phyloP scores from a whole-genome alignment of 2,888 invertebrate species.

The Rosalia funebris region DNA sequence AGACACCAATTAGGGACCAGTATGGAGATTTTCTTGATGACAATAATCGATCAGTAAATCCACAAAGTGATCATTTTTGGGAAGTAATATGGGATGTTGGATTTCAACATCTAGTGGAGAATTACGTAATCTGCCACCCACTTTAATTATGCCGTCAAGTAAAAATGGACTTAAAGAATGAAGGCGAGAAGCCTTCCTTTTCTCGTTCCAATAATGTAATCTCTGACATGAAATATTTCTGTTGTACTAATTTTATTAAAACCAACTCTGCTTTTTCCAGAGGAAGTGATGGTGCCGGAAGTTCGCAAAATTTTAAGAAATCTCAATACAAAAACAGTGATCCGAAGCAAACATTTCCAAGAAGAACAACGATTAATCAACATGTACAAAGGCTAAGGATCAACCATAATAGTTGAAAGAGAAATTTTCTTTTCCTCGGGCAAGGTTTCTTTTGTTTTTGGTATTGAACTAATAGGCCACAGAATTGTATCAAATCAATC shows the following conservation, averaged over 20 bases:
- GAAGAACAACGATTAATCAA: conserved; percentile 1
- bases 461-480: conserved; percentile 2
- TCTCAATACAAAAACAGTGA: background rate
- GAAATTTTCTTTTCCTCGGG: background rate
- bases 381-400: background rate
- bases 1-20: conserved; percentile 15
- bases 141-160: background rate
- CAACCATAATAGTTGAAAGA: background rate
- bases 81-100: conserved; percentile 15
- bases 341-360: background rate
- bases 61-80: conserved; percentile 14
- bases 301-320: background rate
- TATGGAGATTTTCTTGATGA: conserved; percentile 21
- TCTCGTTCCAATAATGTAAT: background rate
- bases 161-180: too few relatives aligned
- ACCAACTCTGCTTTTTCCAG: conserved; percentile 2
- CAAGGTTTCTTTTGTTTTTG: background rate
- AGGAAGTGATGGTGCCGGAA: background rate
- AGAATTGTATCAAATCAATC: background rate
- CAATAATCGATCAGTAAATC: conserved; percentile 19
- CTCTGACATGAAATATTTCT: background rate
- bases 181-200: too few relatives aligned
- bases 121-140: background rate
- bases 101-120: background rate
- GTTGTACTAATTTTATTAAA: conserved; percentile 11